Base-by-base conservation (phyloP, 2,797 vertebrate genomes). In the Megalops cyprinoides region DNA sequence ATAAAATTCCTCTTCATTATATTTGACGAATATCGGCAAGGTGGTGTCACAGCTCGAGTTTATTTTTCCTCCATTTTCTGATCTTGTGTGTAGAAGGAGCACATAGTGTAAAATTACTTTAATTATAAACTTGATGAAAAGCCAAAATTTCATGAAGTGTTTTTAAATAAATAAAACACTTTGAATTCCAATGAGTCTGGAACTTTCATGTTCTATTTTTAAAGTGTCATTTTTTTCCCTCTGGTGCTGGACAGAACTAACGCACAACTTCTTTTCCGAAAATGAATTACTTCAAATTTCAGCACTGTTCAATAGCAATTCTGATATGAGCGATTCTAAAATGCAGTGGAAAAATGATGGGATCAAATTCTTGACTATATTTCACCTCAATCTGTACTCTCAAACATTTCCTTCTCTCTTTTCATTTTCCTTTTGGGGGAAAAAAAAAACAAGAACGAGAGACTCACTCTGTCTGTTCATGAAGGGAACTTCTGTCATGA, bases 111-210 rank as follows among this genome's bases (percentile, higher is more conserved):
- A 86, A 91, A 88, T 85, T 78, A 80, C 88, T 90, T 78, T 88
- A 89, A 92, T 85, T 88, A 84, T 78, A 82, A 87, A 89, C 78
- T 81, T 85, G 78, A 88, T 80, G 80, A 86, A 88, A 88, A 86
- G 79, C 82, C 76, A 65, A 67, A 76, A 58, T 79, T 81, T 81
- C 6, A 51, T 79, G 58, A 82, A 85, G 74, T 82, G 20, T 83
- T 84, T 87, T 85, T 77, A 86, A 87, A 86, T 85, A 87, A 84
- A 87, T 78, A 81, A 86, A 55, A 85, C 65, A 46, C 65, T 25
- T 9, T 31, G 79, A 71, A 82, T 87, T 84, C 44, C 82, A 85
- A 84, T 85, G 39, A 82, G 82, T n/a, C 74, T 69, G 81, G 80
- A 89, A 86, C 67, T 87, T 87, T 83, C 55, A 60, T 60, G 44